phyloP scores from a whole-genome alignment of 2,113 vertebrate species.

The Sturnus vulgaris region DNA sequence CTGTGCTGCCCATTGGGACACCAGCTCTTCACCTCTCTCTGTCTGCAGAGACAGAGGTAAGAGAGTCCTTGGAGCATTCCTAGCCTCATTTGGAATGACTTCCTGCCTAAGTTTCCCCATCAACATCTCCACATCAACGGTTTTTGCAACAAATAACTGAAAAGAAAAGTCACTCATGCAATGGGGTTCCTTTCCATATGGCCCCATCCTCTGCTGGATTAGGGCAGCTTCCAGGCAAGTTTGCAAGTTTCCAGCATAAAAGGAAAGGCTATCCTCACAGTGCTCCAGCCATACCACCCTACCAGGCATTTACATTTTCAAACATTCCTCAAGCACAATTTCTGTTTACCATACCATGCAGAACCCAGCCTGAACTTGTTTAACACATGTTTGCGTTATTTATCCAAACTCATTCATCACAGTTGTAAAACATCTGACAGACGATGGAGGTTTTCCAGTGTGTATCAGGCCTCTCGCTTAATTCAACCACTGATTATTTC shows the following conservation, averaged over 20 bases:
- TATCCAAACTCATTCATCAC: slow-evolving; percentile 51
- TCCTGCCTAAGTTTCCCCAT: not conserved
- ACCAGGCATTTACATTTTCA: slow-evolving; percentile 3
- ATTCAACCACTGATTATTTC: slow-evolving; percentile 25
- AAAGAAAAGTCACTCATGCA: not conserved
- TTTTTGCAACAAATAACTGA: not conserved
- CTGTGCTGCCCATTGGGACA: not conserved
- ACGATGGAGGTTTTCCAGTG: not conserved
- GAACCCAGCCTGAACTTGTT: slow-evolving; percentile 43
- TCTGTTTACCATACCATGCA: not conserved
- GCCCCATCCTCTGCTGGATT: not conserved
- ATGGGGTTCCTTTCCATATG: not conserved
- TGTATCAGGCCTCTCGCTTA: not conserved
- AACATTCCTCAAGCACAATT: slow-evolving; percentile 38
- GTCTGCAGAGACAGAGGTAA: not conserved
- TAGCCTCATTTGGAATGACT: not conserved
- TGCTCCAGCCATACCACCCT: not conserved
- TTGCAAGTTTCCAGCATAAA: not conserved
- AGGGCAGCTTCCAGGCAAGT: not conserved
- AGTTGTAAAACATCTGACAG: slow-evolving; percentile 49
- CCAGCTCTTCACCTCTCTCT: not conserved
- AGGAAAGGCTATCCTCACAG: not conserved
- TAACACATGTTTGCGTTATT: slow-evolving; percentile 15
- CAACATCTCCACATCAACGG: not conserved
- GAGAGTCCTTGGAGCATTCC: not conserved